phyloP scores from a whole-genome alignment of 2,113 vertebrate genomes.

The Sylvicapra grimmia region DNA sequence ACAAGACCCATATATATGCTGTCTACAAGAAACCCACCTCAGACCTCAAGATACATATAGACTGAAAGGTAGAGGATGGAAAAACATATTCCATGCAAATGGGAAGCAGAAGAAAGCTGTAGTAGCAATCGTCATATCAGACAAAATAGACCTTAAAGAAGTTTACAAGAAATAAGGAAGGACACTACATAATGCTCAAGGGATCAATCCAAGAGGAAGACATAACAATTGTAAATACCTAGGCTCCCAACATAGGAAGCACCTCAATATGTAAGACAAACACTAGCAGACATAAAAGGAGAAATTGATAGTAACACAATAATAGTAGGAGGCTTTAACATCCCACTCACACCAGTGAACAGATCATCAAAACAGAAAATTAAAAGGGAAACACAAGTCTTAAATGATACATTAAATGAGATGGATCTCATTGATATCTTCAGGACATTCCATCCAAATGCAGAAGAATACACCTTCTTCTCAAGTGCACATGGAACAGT shows the following conservation, averaged over 20 bases:
- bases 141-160: not conserved
- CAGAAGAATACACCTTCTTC: not conserved
- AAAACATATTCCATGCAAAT: not conserved
- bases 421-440: not conserved
- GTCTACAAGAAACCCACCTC: not conserved
- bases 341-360: not conserved
- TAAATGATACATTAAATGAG: not conserved
- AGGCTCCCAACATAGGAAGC: not conserved
- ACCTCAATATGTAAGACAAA: not conserved
- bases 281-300: not conserved
- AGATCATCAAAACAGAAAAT: not conserved
- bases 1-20: not conserved
- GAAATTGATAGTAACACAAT: not conserved
- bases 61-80: not conserved
- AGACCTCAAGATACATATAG: not conserved
- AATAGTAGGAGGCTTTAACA: not conserved
- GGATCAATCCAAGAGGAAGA: not conserved
- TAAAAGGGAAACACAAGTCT: not conserved
- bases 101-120: not conserved
- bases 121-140: not conserved
- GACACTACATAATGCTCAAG: not conserved
- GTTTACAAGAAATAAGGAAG: not conserved
- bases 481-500: not conserved
- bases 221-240: not conserved
- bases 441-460: not conserved